These are phyloP conservation scores for Stercorarius parasiticus DNA, from an alignment of 2,113 vertebrate species.

Conservation along the genomic window DNA sequence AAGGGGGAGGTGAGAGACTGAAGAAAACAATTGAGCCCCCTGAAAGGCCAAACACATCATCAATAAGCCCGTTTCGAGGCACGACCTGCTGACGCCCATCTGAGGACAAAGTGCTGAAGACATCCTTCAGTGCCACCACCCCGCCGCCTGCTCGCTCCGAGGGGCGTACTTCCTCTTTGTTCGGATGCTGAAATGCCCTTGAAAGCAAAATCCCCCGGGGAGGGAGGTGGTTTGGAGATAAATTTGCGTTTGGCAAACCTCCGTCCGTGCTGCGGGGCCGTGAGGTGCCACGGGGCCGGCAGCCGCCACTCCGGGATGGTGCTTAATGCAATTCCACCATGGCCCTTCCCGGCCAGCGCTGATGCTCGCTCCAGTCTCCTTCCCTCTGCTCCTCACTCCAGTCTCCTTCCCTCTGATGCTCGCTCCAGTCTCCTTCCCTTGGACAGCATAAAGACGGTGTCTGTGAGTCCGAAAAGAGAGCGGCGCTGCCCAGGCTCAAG, in stretches of 20 bases:
- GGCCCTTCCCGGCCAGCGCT: accelerated
- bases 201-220: not conserved
- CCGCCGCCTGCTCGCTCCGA: not conserved
- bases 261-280: not conserved
- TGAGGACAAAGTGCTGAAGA: not conserved
- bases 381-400: no score
- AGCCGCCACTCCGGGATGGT: not conserved
- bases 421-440: not conserved
- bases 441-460: not conserved
- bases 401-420: not conserved
- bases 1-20: not conserved
- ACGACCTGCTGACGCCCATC: not conserved
- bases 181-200: not conserved
- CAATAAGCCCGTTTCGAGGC: not conserved
- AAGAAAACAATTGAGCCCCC: not conserved
- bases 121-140: not conserved
- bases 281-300: accelerated
- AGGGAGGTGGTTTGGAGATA: not conserved
- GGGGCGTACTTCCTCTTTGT: not conserved
- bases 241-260: not conserved
- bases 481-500: not conserved
- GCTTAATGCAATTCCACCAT: accelerated
- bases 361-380: accelerated
- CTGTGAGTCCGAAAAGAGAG: not conserved
- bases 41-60: not conserved